Percentiles rank a stretch among this genome's conserved stretches.
Evolutionary conservation across 2,888 invertebrate species (phyloP).

Genomic region (Acrocyrtus sp.): DNA sequence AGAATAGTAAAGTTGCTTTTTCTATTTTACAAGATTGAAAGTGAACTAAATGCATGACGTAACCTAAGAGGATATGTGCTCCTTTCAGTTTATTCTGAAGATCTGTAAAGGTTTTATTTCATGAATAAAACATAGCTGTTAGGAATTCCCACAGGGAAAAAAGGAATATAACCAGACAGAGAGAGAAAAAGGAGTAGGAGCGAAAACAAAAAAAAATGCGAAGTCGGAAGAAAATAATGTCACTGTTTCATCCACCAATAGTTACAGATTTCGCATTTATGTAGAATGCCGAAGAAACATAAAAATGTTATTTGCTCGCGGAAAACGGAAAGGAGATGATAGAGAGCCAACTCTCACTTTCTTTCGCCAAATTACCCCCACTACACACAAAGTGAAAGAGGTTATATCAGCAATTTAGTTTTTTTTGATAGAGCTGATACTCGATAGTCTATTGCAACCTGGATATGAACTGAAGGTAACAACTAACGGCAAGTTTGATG

Average conservation of each 20-base stretch:
- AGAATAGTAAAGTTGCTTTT: not conserved
- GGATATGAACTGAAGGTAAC: too few relatives aligned
- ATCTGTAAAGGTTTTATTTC: constrained; percentile 8
- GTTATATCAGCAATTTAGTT: too few relatives aligned
- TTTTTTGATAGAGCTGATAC: too few relatives aligned
- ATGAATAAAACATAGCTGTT: constrained; percentile 46
- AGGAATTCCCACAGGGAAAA: constrained; percentile 33
- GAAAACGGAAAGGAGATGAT: not conserved
- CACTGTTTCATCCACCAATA: constrained; percentile 14
- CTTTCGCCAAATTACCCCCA: not conserved
- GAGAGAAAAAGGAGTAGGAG: not conserved
- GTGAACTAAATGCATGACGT: not conserved
- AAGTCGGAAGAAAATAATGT: constrained; percentile 14
- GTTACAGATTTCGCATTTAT: not conserved
- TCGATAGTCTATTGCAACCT: too few relatives aligned
- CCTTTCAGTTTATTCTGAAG: not conserved
- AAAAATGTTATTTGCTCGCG: not conserved
- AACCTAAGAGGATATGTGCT: not conserved
- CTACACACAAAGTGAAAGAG: too few relatives aligned
- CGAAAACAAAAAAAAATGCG: constrained; percentile 2
- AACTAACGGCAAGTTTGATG: too few relatives aligned
- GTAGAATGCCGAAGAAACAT: not conserved
- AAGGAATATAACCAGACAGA: constrained; percentile 10
- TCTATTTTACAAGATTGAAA: not conserved
- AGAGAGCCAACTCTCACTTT: not conserved